phyloP scores from a whole-genome alignment of 2,797 vertebrate genomes.

The Australoheros facetus region DNA sequence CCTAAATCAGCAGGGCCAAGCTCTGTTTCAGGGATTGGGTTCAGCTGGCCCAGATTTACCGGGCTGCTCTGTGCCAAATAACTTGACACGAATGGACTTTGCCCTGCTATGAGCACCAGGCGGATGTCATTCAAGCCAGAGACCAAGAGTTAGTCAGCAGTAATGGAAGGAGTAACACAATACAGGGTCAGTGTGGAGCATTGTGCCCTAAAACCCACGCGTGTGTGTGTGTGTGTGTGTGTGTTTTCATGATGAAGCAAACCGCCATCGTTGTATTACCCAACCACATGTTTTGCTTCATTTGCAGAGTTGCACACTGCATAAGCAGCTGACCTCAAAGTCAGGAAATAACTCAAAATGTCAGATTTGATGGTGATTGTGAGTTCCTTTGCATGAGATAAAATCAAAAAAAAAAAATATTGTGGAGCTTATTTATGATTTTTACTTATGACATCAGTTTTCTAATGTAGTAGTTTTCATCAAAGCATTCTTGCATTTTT shows the following conservation, averaged over 20 bases:
- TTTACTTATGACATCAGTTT: background rate
- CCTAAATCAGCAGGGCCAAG: conserved; percentile 50
- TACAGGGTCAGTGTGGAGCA: conserved; percentile 54
- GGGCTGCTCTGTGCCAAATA: conserved; percentile 65
- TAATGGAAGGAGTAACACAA: conserved; percentile 75
- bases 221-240: background rate
- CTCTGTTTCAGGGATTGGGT: conserved; percentile 77
- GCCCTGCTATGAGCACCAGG: conserved; percentile 21
- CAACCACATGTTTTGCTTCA: conserved; percentile 45
- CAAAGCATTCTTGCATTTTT: background rate
- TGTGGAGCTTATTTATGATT: background rate
- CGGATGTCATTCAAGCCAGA: conserved; percentile 67
- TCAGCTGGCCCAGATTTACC: conserved; percentile 73
- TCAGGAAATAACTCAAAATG: background rate
- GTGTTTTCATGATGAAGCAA: conserved; percentile 57
- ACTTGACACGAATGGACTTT: conserved; percentile 65
- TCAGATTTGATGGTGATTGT: fast-evolving
- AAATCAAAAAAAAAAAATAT: background rate
- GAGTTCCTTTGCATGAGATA: background rate
- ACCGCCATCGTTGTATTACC: conserved; percentile 44
- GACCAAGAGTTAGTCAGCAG: conserved; percentile 73
- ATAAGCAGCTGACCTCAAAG: conserved; percentile 10
- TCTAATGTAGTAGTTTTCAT: background rate
- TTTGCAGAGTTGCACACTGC: conserved; percentile 32
- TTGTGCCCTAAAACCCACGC: conserved; percentile 41